A percentile compares a stretch with the other conserved stretches of the same genome.
phyloP scores from a whole-genome alignment of 2,888 invertebrate species.

The Meiosimyza decipiens region DNA sequence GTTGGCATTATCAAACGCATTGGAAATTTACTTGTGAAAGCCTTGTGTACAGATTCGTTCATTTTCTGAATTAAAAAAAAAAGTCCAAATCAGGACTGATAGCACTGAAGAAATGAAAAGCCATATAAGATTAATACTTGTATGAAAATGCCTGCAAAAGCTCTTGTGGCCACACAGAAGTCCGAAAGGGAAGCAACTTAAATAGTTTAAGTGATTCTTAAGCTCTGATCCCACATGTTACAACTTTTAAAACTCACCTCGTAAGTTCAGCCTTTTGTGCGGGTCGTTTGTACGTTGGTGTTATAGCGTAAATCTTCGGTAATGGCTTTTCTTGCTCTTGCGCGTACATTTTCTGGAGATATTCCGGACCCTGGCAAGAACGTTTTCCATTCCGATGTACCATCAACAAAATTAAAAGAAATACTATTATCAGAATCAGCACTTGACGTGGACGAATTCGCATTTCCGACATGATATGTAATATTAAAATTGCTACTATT shows the following conservation, averaged over 20 bases:
- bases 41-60: no score
- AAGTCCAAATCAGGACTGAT: no score
- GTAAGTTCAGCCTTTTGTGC: conserved; percentile 96
- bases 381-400: conserved; percentile 61
- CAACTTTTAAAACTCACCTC: conserved; percentile 68
- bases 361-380: conserved; percentile 59
- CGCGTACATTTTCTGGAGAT: conserved; percentile 56
- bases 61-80: no score
- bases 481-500: background rate
- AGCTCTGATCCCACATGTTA: no score
- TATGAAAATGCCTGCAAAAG: no score
- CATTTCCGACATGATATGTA: conserved; percentile 58
- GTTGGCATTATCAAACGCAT: no score
- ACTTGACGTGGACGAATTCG: conserved; percentile 63
- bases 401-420: conserved; percentile 57
- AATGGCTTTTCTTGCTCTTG: conserved; percentile 50
- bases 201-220: no score
- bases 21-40: no score
- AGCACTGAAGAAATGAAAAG: no score
- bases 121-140: no score
- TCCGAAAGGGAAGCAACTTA: no score
- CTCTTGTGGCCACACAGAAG: no score
- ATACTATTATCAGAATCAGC: conserved; percentile 58
- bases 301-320: conserved; percentile 89
- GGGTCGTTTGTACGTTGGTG: conserved; percentile 88